Percentiles rank a stretch among this genome's conserved stretches.
These are phyloP conservation scores for Henicopernis longicauda DNA, from an alignment of 2,113 vertebrate species.

Conservation along the genomic window DNA sequence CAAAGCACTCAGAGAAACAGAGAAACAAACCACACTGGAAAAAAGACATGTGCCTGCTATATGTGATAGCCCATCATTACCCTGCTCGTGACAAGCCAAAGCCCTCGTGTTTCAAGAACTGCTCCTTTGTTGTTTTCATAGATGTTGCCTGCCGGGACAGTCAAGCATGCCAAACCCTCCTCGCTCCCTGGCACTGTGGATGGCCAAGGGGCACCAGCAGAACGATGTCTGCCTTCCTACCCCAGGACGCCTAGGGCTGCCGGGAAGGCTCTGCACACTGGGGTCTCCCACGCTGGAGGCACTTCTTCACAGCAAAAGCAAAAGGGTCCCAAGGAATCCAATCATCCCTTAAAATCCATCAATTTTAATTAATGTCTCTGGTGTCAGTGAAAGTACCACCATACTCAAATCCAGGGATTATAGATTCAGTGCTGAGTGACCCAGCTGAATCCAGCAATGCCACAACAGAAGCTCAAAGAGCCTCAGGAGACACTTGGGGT, in stretches of 20 bases:
- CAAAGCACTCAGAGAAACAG: background rate
- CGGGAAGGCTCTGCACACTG: background rate
- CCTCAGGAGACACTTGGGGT: background rate
- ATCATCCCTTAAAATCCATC: background rate
- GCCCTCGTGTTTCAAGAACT: background rate
- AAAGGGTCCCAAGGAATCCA: background rate
- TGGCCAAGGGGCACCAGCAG: background rate
- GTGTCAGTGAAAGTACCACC: background rate
- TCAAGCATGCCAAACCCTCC: background rate
- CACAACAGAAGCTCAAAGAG: background rate
- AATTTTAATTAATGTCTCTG: background rate
- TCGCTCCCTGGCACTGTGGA: accelerated
- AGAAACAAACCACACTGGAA: background rate
- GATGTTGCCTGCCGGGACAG: background rate
- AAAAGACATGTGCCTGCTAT: background rate
- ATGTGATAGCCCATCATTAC: background rate
- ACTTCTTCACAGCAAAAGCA: background rate
- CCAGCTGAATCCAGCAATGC: background rate
- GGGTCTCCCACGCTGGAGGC: accelerated
- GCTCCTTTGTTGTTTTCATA: background rate
- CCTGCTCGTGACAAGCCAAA: background rate
- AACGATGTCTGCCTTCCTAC: background rate
- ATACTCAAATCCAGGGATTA: background rate
- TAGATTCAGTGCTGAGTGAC: background rate
- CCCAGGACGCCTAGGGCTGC: background rate